These are phyloP conservation scores for Chydorus sphaericus DNA, from an alignment of 2,888 invertebrate species.

Conservation along the genomic window DNA sequence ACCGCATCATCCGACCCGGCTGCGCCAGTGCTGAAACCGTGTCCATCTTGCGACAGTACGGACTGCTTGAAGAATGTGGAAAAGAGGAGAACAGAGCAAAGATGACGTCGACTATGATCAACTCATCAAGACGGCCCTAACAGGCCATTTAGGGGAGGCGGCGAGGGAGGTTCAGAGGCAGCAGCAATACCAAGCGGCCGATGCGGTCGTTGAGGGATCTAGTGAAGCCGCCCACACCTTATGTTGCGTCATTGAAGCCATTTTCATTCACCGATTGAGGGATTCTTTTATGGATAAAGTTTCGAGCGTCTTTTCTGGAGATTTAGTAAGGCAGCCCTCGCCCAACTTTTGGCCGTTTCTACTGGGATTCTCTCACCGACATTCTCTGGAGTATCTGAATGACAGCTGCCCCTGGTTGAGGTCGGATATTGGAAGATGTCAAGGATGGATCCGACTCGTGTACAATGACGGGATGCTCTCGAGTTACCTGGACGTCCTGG, in stretches of 20 bases:
- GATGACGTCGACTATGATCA: constrained; percentile 16
- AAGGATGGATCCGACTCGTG: constrained; percentile 80
- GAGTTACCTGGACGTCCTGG: constrained; percentile 69
- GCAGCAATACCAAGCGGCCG: constrained; percentile 17
- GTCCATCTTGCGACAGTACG: constrained; percentile 1
- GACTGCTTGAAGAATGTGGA: constrained; percentile 6
- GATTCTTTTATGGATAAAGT: constrained; percentile 66
- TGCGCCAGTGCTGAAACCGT: constrained; percentile 43
- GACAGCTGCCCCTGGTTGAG: constrained; percentile 36
- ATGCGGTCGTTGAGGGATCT: constrained; percentile 35
- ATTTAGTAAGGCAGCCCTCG: constrained; percentile 48
- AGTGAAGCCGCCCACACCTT: constrained; percentile 64
- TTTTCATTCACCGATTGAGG: constrained; percentile 80
- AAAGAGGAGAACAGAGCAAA: neutral
- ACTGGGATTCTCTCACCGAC: constrained; percentile 63
- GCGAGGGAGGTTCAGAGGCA: constrained; percentile 66
- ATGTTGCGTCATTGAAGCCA: constrained; percentile 70
- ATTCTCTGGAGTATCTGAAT: constrained; percentile 60
- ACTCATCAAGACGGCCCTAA: constrained; percentile 47
- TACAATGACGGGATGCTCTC: constrained; percentile 75
- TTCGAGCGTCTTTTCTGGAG: constrained; percentile 43
- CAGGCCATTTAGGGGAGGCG: constrained; percentile 54
- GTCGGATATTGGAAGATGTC: constrained; percentile 77
- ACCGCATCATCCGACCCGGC: constrained; percentile 61
- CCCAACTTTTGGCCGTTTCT: constrained; percentile 82